Base-by-base conservation (phyloP, 2,113 vertebrate genomes). In the Cairina moschata region DNA sequence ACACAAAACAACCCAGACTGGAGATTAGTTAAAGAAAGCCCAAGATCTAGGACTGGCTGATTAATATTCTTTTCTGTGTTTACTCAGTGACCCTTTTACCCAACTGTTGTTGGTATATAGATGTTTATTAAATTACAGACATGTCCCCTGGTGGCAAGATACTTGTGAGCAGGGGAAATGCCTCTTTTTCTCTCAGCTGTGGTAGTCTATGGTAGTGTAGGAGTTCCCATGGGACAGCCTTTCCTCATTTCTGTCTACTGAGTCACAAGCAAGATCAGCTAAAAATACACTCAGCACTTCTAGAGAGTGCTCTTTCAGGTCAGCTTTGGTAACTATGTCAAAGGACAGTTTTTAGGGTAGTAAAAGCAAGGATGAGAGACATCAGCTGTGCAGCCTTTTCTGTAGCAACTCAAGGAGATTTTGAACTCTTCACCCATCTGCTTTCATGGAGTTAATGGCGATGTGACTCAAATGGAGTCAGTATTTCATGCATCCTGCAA, bases 231-330 rank as follows among this genome's bases (percentile, higher is more conserved):
- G 76, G 85, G 55, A 56, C 29, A 63, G 25, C 55, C 46, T 96
- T 91, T 90, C 78, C 72, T 96, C 91, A 93, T 88, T 91, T 91
- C 79, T 81, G 40, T 77, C 55, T 50, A 8, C 65, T 90, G 90
- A 94, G 79, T 97, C 96, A 95, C 50, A 58, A 62, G 87, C 78
- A 93, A 74, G 79, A 52, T 80, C 83, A 93, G 56, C 90, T 96
- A 91, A 96, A 96, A 95, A 96, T 96, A 96, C 60, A 62, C 59
- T 17, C 55, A 90, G 76, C 20, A 32, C 52, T 60, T 59, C 50
- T 52, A 76, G 54, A 76, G 36, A 40, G 52, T 63, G 48, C 32
- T 68, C n/a, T 46, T 68, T n/a, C n/a, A 62, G 42, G 77, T 92
- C 93, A 95, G 77, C 73, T 92, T 77, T 17, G 17, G 73, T 17